Base-by-base conservation (phyloP, 53 echinoderm and acorn worm genomes). In the Astropecten irregularis region DNA sequence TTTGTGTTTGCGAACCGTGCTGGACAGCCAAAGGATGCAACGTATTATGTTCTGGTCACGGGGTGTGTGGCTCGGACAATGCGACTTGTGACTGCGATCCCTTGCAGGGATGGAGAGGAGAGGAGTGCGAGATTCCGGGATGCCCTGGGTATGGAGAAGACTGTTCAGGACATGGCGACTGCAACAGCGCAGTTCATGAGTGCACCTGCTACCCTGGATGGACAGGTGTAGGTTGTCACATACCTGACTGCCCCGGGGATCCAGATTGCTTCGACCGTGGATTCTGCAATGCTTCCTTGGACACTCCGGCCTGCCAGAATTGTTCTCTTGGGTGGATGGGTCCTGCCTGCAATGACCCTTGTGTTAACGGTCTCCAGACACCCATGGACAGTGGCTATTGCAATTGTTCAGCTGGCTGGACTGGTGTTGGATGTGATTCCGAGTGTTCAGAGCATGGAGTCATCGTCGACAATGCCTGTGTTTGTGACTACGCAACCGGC, bases 121-220 rank as follows among this genome's bases (percentile, higher is more conserved):
- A 84, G 20, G 67, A 89, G 40, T 95, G 95, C 73, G 82, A 95
- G 54, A 85, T 95, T 48, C 92, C 89, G 37, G 95, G 95, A 34
- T 95, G 95, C 85, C 95, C 95, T 32, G 95, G 95, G 39, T 66
- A 85, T 69, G 92, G 84, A 37, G 66, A 77, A 50, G 91, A 92
- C 71, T 95, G 95, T 40, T 66, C 92, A 28, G 95, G 95, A 13
- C 92, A 95, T 90, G 95, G 95, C 38, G 95, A 95, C 62, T 95
- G 95, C 52, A 95, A 95, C 63, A 92, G 90, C 77, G 95, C 92
- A 22, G 81, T 71, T n/a, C 91, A 95, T 76, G 95, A 95, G 57
- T 95, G 95, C 63, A 87, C 89, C 15, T 95, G 95, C 74, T 71
- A 47, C 44, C 91, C 91, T 53, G 95, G 87, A 28, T 95, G 95